Base-by-base conservation (phyloP, 2,888 invertebrate genomes). In the Pecten maximus region DNA sequence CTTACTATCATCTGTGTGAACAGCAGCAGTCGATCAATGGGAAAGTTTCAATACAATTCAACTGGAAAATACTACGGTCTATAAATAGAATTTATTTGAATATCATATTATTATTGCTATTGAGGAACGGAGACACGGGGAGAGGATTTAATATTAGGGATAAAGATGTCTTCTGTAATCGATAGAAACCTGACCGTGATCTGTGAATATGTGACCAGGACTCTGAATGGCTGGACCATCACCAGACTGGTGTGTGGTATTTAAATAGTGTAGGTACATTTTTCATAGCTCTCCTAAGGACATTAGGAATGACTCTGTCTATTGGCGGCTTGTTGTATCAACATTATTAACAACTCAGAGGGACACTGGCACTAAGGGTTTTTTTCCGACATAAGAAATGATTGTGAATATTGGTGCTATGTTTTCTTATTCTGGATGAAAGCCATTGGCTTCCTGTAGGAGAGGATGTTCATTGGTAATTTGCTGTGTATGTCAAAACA, bases 401-500 rank as follows among this genome's bases (percentile, higher is more conserved):
- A 74, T 23, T 35, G 10, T 28, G 74, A 35, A 35, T 35, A 74
- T 74, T 35, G 23, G n/a, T 54, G 54, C 54, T 54, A 8, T 28
- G 28, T 74, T 74, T 28, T 28, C 4, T 74, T 15, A 74, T 28
- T 10, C 74, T 74, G 74, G 54, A 54, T 23, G 19, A 23, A 23
- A 54, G 54, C 54, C 54, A 54, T 19, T n/a, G 54, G 23, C n/a
- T 54, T 54, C 54, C 54, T 54, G 54, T n/a, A 54, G 16, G 54
- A n/a, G n/a, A 54, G n/a, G 54, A 74, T 74, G 74, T 74, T 74
- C 74, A 74, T 74, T 74, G 74, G 74, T 74, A 74, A 74, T 74
- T 35, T 35, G 74, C 74, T 74, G 74, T 74, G 74, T 74, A 35
- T 74, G 74, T 74, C 74, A 74, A 74, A 74, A 74, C 16, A 74